Percentiles rank a stretch among this genome's conserved stretches.
Evolutionary conservation across 2,113 vertebrate species (phyloP).

Genomic region (Thinocorus orbignyianus): DNA sequence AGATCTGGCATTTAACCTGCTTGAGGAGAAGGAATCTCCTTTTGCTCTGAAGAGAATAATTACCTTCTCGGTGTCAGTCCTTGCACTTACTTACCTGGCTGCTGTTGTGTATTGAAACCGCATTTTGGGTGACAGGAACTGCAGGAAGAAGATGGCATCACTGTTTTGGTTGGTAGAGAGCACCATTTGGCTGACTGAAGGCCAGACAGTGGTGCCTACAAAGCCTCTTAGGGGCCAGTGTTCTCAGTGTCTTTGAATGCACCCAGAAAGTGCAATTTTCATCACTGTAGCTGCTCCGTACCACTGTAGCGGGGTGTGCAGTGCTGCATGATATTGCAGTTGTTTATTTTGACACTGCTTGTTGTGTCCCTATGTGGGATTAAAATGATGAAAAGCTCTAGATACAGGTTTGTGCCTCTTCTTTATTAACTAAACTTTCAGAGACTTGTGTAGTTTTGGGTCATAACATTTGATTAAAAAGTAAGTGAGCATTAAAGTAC

Average conservation of each 20-base stretch:
- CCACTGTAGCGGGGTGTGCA: rapidly evolving
- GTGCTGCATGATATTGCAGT: background rate
- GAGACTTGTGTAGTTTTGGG: background rate
- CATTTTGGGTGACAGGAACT: background rate
- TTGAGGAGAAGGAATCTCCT: background rate
- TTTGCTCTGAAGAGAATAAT: background rate
- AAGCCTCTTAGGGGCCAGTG: background rate
- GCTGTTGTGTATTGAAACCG: background rate
- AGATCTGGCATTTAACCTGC: background rate
- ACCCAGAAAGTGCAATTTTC: background rate
- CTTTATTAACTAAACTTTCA: background rate
- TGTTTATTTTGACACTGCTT: background rate
- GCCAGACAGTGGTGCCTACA: background rate
- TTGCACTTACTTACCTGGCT: background rate
- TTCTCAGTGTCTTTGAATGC: background rate
- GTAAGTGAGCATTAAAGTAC: background rate
- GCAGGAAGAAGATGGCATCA: background rate
- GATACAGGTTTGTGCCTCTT: background rate
- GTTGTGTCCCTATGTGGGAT: background rate
- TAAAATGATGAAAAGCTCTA: background rate
- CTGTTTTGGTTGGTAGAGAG: background rate
- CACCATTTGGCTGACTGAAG: background rate
- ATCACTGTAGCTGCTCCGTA: background rate
- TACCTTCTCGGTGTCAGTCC: background rate
- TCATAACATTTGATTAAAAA: background rate